These are phyloP conservation scores for Coluber constrictor DNA, from an alignment of 2,797 vertebrate species.

Conservation along the genomic window DNA sequence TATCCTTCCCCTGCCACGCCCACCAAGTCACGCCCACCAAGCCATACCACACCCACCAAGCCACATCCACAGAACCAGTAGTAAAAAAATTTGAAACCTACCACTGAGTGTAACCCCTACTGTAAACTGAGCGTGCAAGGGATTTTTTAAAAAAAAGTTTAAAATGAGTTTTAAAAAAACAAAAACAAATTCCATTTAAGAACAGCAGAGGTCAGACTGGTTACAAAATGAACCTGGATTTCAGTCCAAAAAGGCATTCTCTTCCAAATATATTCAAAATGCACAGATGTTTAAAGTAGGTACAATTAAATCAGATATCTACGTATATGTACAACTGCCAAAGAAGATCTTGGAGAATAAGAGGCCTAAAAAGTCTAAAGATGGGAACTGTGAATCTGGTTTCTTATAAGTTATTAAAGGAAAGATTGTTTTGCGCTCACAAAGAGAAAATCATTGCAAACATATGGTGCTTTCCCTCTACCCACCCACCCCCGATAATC, in stretches of 20 bases:
- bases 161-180: too few relatives aligned
- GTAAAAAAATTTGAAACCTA: too few relatives aligned
- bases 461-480: background rate
- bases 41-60: too few relatives aligned
- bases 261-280: background rate
- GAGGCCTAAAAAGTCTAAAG: background rate
- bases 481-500: background rate
- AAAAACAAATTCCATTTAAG: constrained; percentile 51
- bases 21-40: too few relatives aligned
- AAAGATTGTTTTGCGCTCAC: background rate
- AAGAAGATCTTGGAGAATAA: background rate
- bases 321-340: background rate
- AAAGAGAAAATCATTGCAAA: background rate
- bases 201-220: constrained; percentile 72
- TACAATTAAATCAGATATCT: background rate
- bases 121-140: too few relatives aligned
- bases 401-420: background rate
- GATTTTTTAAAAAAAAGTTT: too few relatives aligned
- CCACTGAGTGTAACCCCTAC: too few relatives aligned
- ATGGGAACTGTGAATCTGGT: background rate
- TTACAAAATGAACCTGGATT: constrained; percentile 2
- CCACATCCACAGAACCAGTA: too few relatives aligned
- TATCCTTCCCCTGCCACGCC: too few relatives aligned
- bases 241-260: background rate
- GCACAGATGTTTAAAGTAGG: background rate